phyloP scores from a whole-genome alignment of 2,113 vertebrate species.

The Arenaria interpres region DNA sequence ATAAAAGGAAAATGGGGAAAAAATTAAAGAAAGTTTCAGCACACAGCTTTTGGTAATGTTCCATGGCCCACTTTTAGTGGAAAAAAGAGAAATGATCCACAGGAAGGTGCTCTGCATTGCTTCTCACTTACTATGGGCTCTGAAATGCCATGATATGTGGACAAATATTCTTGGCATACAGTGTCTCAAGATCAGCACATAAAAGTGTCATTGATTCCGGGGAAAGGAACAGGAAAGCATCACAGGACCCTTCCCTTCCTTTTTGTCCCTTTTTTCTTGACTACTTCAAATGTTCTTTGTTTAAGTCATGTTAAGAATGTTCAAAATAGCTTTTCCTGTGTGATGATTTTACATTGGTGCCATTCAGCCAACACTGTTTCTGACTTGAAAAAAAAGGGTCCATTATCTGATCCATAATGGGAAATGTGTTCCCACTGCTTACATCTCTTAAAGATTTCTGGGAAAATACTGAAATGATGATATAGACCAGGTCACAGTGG shows the following conservation, averaged over 20 bases:
- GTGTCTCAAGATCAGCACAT: neutral
- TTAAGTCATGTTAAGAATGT: neutral
- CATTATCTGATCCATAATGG: neutral
- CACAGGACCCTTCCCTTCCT: neutral
- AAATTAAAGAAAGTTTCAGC: neutral
- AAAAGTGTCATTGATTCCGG: neutral
- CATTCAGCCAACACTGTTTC: neutral
- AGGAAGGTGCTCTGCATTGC: neutral
- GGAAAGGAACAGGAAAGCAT: neutral
- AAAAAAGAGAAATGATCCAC: neutral
- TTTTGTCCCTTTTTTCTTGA: neutral
- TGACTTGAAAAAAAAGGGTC: neutral
- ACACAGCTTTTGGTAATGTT: neutral
- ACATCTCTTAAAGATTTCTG: neutral
- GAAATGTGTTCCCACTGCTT: neutral
- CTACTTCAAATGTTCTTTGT: neutral
- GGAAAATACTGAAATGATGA: neutral
- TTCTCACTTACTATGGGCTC: neutral
- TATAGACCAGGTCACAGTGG: neutral
- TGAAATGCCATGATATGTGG: neutral
- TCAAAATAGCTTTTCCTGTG: neutral
- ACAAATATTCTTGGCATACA: neutral
- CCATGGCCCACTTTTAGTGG: neutral
- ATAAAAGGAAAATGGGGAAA: neutral
- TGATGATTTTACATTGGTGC: neutral